Base-by-base conservation (phyloP, 2,113 vertebrate species). In the Perca schrenkii region DNA sequence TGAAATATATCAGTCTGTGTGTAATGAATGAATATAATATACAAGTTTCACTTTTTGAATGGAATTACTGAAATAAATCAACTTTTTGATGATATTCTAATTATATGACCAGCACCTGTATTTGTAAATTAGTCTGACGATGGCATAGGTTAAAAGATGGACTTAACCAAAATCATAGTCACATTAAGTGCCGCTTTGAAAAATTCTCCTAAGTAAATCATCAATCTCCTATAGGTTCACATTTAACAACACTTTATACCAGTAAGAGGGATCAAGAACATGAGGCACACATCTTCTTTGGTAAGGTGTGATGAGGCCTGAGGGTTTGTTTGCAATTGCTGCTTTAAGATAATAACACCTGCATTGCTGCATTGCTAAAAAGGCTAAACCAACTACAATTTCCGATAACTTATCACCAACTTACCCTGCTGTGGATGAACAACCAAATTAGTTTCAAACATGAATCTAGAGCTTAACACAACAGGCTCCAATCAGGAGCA, bases 351-450 rank as follows among this genome's bases (percentile, higher is more conserved):
- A 75, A 53, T 4, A n/a, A 65, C 60, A 65, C 47, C 28, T 53
- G 31, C 31, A 3, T 53, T 7, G 8, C 28, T 19, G 4, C n/a
- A 14, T 16, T 16, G 15, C 21, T 66, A 21, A 79, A 72, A 25
- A 11, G 50, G 4, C 46, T 12, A 8, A 2, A 54, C 63, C 19
- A 65, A 72, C 16, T 43, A 17, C 34, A 70, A 13, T 52, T 84
- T 61, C 25, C 0, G 12, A 69, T 71, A n/a, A 78, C 74, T 47
- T 52, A 65, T 43, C 34, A 66, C 19, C 8, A 8, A 15, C n/a
- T 47, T 11, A 36, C 25, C 17, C 74, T 60, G 62, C 65, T 74
- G 73, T 70, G 40, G 22, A 54, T 77, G 80, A 86, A 75, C 63
- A 69, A 67, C n/a, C 17, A 62, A 61, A 67, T 69, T 43, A 13